Evolutionary conservation across 1,140 invertebrate genomes (phyloP).

Genomic region (Periplaneta americana): DNA sequence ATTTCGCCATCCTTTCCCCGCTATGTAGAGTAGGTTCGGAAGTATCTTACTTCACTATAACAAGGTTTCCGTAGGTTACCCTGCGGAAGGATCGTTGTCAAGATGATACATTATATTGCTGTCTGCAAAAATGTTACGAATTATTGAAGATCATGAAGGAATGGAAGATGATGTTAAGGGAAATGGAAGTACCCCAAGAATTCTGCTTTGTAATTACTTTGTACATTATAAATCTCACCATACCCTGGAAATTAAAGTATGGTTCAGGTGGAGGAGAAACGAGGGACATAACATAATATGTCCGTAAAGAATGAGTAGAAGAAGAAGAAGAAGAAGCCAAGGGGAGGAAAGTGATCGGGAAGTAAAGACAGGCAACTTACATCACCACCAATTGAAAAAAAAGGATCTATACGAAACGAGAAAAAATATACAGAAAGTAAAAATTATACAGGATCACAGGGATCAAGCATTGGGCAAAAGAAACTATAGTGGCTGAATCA

Average conservation of each 20-base stretch:
- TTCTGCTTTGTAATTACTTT: too few species aligned
- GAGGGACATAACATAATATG: not conserved
- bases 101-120: too few species aligned
- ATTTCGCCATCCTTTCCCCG: too few species aligned
- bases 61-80: too few species aligned
- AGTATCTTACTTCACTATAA: too few species aligned
- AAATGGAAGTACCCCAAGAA: too few species aligned
- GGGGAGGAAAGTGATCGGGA: constrained; percentile 37
- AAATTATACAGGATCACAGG: constrained; percentile 45
- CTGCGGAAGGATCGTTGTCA: too few species aligned
- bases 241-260: not conserved
- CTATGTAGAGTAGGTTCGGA: too few species aligned
- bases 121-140: too few species aligned
- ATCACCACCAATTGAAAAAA: constrained; percentile 49
- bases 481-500: constrained; percentile 48
- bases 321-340: constrained; percentile 15
- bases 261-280: constrained; percentile 36
- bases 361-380: constrained; percentile 34
- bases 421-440: constrained; percentile 53
- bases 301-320: constrained; percentile 6
- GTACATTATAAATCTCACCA: constrained; percentile 46
- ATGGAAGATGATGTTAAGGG: constrained; percentile 55
- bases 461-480: constrained; percentile 39
- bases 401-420: constrained; percentile 51
- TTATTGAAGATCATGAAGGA: constrained; percentile 67